Percentiles rank a stretch among this genome's conserved stretches.
phyloP scores from a whole-genome alignment of 2,113 vertebrate species.

The Acrocephalus kingi region DNA sequence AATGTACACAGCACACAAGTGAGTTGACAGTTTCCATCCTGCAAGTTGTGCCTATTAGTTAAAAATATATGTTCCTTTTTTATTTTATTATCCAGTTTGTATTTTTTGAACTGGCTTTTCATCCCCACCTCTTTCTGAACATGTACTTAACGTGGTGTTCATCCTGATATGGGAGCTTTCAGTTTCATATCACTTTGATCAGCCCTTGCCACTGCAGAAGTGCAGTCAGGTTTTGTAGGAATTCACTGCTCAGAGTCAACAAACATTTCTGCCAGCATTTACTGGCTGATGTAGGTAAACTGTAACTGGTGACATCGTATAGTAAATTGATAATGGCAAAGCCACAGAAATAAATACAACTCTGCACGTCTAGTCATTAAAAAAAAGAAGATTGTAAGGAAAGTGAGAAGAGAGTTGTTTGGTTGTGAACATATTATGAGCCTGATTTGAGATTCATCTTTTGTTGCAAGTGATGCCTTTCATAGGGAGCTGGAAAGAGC shows the following conservation, averaged over 20 bases:
- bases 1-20: background rate
- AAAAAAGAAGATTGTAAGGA: constrained; percentile 31
- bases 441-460: background rate
- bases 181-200: constrained; percentile 55
- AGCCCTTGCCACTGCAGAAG: constrained; percentile 35
- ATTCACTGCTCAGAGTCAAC: constrained; percentile 38
- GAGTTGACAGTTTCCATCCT: constrained; percentile 9
- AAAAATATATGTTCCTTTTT: constrained; percentile 48
- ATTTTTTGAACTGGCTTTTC: constrained; percentile 52
- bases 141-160: constrained; percentile 37
- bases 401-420: background rate
- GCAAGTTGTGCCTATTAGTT: background rate
- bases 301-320: constrained; percentile 35
- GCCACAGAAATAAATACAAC: background rate
- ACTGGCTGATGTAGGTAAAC: constrained; percentile 38
- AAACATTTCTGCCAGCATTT: constrained; percentile 8
- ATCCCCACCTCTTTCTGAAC: constrained; percentile 43
- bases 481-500: background rate
- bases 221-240: constrained; percentile 33
- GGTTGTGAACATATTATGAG: background rate
- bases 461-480: background rate
- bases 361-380: background rate
- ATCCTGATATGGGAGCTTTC: constrained; percentile 39
- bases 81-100: constrained; percentile 40
- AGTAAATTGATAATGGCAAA: constrained; percentile 38